Evolutionary conservation across 1,140 invertebrate species (phyloP), one percentile per base, ranked within the genome.

Genomic region (Drosophila athabasca): DNA sequence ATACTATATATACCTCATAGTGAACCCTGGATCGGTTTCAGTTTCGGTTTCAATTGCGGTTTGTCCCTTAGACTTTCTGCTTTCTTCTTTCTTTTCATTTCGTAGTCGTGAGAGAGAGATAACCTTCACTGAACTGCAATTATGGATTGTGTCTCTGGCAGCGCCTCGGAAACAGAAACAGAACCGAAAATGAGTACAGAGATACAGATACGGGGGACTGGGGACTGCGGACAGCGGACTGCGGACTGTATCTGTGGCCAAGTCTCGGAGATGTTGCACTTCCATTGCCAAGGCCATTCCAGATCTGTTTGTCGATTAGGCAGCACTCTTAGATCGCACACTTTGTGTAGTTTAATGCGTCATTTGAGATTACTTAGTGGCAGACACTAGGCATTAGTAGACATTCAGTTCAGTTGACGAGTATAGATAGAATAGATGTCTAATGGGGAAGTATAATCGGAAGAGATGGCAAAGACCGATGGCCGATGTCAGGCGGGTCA

Each of bases 331-430:
- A 57, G 64, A 57, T 31, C 64, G 17, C 11, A 26, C 45, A 31
- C 66, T 67, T 39, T 66, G 26, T 39, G 9, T 65, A 66, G 64
- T 67, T 66, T 48, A 57, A 49, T 68, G 45, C 66, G 64, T 69
- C 66, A 69, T 68, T 69, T 50, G 13, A 49, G 66, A 69, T 69
- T 68, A 69, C 24, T 49, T 41, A 1, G 2, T 29, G 48, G 7
- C 26, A 11, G 64, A 2, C 31, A 31, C 3, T 39, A 41, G 62
- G 8, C 48, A 39, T 5, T 31, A n/a, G 26, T 31, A n/a, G 26
- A 51, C 24, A n/a, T 5, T 8, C 3, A 6, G 24, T 5, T 26
- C 9, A 17, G 4, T 19, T 15, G 17, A 19, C 17, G 17, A 19
- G 17, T 7, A 19, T 7, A 19, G 9, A 11, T 4, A 2, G 7